Base-by-base conservation (phyloP, 2,113 vertebrate species). In the Odobenus rosmarus region DNA sequence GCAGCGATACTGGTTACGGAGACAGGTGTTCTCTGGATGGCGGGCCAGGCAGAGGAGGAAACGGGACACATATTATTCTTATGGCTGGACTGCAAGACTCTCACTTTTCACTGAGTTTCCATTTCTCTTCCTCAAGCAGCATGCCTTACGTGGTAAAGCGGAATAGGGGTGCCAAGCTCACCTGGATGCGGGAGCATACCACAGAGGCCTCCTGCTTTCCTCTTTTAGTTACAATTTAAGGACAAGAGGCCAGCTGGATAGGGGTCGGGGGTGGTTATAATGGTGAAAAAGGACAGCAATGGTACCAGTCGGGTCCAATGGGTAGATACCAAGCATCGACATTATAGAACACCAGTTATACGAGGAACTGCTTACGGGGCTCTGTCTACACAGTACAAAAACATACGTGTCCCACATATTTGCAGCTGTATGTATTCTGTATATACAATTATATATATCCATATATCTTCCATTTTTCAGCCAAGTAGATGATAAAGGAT, bases 1-100 rank as follows among this genome's bases (percentile, higher is more conserved):
- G 98, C 99, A 99, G 97, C 99, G 99, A 98, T 99, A 99, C 99
- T 99, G 99, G 98, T 99, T 99, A 0, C 99, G 99, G 97, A 99
- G 98, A 93, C 99, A 99, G 87, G 99, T 99, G 98, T 99, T 99
- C 81, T 98, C 99, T 99, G 95, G 94, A 21, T 46, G 4, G 77
- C 2, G 7, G 31, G 7, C 11, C 0, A 3, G 81, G 49, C 1
- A 3, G 23, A 33, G 53, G 97, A 94, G 93, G 76, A 88, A 90
- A 95, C 0, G 3, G 90, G 84, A 8, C 31, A 9, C 72, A 13
- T 1, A 4, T 97, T 59, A 97, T 1, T 90, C 62, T 77, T 31
- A 33, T 12, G 10, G 86, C 69, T 6, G 10, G 31, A 14, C 49
- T 67, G 3, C 7, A 4, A 9, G 24, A 49, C 77, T 39, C 33